These are phyloP conservation scores for Talpa occidentalis DNA, from an alignment of 2,113 vertebrate genomes.

Conservation along the genomic window DNA sequence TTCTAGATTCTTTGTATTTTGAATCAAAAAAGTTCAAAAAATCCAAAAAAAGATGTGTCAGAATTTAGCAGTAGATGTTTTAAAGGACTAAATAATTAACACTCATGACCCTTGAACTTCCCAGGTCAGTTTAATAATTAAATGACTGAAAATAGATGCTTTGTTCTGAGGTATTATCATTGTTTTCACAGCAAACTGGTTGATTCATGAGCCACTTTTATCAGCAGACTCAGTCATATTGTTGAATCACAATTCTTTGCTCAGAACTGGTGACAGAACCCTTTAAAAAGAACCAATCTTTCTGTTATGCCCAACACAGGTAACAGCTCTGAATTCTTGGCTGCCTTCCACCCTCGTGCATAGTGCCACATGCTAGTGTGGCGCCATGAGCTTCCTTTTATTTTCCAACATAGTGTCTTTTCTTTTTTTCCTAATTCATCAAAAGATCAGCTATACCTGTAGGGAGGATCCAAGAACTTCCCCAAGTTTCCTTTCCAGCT, in stretches of 20 bases:
- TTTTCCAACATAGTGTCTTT: not conserved
- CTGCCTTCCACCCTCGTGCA: accelerated
- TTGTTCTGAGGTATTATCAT: not conserved
- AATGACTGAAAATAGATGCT: not conserved
- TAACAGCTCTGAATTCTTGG: not conserved
- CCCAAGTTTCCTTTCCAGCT: not conserved
- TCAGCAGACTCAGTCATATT: not conserved
- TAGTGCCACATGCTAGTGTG: too few species aligned
- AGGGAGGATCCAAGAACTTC: not conserved
- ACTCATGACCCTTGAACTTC: not conserved
- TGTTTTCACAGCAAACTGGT: not conserved
- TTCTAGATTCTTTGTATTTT: not conserved
- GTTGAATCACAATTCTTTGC: not conserved
- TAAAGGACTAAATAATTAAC: not conserved
- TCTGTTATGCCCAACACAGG: not conserved
- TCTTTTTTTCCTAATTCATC: not conserved
- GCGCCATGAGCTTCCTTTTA: not conserved
- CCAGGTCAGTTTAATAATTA: not conserved
- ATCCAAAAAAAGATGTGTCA: not conserved
- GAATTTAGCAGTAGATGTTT: not conserved
- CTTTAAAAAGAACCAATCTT: not conserved
- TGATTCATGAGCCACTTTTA: not conserved
- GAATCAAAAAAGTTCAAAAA: not conserved
- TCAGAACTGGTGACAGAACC: not conserved
- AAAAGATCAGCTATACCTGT: not conserved